Conservation (phyloP, 2,113 vertebrate species). For the Artemisiospiza belli region DNA sequence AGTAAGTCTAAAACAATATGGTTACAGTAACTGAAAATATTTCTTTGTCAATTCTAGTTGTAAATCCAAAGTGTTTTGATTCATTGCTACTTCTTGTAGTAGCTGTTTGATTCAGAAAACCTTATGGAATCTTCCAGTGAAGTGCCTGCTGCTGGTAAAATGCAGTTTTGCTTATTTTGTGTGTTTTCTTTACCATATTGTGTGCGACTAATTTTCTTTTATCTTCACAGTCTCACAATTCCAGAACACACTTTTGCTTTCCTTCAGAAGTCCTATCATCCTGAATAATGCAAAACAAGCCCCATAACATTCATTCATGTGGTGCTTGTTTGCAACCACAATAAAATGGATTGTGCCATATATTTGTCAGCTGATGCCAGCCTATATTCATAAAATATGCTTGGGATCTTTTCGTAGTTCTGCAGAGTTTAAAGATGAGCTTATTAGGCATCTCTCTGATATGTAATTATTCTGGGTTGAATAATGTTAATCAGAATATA, state of each 20-base stretch:
- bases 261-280: not conserved
- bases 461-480: not conserved
- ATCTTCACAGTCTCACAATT: not conserved
- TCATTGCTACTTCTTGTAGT: not conserved
- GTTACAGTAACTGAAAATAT: conserved; percentile 44
- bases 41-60: not conserved
- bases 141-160: not conserved
- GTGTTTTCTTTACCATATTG: not conserved
- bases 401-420: not conserved
- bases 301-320: not conserved
- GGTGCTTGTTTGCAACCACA: not conserved
- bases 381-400: not conserved
- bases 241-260: not conserved
- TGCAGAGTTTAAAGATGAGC: not conserved
- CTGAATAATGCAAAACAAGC: not conserved
- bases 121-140: not conserved
- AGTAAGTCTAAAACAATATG: conserved; percentile 54
- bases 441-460: conserved; percentile 21
- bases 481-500: not conserved
- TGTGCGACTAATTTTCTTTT: not conserved
- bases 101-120: not conserved
- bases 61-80: conserved; percentile 10
- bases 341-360: not conserved
- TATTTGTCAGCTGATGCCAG: not conserved
- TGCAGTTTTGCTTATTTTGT: not conserved